Base-by-base conservation (phyloP, 2,113 vertebrate genomes). In the Calonectris borealis region DNA sequence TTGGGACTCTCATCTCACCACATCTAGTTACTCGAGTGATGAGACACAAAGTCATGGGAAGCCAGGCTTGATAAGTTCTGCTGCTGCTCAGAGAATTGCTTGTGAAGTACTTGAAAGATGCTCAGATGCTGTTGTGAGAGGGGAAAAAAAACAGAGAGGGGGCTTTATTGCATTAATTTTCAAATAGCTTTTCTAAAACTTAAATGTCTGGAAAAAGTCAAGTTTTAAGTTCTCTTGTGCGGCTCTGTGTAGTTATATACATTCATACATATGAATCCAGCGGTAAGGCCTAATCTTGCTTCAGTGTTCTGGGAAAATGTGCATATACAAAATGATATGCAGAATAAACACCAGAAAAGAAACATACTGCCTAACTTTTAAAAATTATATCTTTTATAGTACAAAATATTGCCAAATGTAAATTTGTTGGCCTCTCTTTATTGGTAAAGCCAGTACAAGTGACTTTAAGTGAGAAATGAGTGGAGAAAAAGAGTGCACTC, bases 401-500 rank as follows among this genome's bases (percentile, higher is more conserved):
- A 46, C 22, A 65, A 13, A 69, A 40, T 83, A 65, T 10, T 10
- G 46, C 10, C 5, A 18, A 86, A 34, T 25, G 8, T 64, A 9
- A 48, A 38, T 52, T 62, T 76, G 3, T 48, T 89, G 64, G 11
- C 9, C 9, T 57, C 10, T 38, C 11, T n/a, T 32, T 64, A 31
- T 49, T 91, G 55, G 20, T 73, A 54, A 86, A 83, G 44, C 14
- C 42, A 38, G 4, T 64, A 73, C 3, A 58, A 80, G 6, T 77
- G 16, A n/a, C 34, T 52, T 38, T 27, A 65, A 44, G 10, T 80
- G 52, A 68, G 48, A 69, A 93, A 36, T 29, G 20, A 10, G 2
- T 57, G 6, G 32, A 29, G n/a, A 20, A 66, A 31, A 48, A 38
- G 13, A 11, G 7, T 26, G 5, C 1, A 0, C 40, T 36, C 6